Base-by-base conservation (phyloP, 1,140 invertebrate species). In the Belonocnema kinseyi region DNA sequence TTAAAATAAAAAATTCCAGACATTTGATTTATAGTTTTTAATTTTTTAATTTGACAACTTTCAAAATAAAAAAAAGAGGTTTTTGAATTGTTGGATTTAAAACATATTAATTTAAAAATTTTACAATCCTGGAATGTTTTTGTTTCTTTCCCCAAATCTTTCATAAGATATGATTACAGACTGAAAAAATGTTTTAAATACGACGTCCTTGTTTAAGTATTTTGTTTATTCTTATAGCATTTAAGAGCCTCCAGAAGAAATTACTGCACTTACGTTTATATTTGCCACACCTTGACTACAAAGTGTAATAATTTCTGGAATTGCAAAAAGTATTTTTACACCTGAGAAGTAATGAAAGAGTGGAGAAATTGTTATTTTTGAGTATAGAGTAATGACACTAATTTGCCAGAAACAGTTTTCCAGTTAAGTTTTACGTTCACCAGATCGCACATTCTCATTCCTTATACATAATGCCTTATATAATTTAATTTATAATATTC, bases 211-310 rank as follows among this genome's bases (percentile, higher is more conserved):
- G 19, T 61, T 40, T 66, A 14, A 2, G 10, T 1, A 40, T 40
- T 33, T 40, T 58, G 19, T 58, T 58, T 58, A 2, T 56, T 19
- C 2, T 19, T n/a, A n/a, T 16, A 66, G 6, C 14, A 33, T 66
- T 40, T 13, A 66, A 66, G 13, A 66, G 26, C 33, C 8, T 66
- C 46, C 61, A 46, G n/a, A 66, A 40, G 13, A 66, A 66, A 66
- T 66, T 46, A 66, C 61, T n/a, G 33, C 61, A 66, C 61, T 66
- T 66, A 66, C 1, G 40, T 66, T 66, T 46, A 66, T 66, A 66
- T 66, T 66, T n/a, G 26, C 61, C 61, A 66, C 61, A 66, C 61
- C 61, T 66, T 66, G 61, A 66, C 14, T n/a, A 46, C 61, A 66
- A 66, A 66, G 61, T 66, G 33, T 16, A 66, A 21, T 66, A 66